A percentile compares a stretch with the other conserved stretches of the same genome.
These are phyloP conservation scores for Passer montanus DNA, from an alignment of 2,113 vertebrate species.

Conservation along the genomic window DNA sequence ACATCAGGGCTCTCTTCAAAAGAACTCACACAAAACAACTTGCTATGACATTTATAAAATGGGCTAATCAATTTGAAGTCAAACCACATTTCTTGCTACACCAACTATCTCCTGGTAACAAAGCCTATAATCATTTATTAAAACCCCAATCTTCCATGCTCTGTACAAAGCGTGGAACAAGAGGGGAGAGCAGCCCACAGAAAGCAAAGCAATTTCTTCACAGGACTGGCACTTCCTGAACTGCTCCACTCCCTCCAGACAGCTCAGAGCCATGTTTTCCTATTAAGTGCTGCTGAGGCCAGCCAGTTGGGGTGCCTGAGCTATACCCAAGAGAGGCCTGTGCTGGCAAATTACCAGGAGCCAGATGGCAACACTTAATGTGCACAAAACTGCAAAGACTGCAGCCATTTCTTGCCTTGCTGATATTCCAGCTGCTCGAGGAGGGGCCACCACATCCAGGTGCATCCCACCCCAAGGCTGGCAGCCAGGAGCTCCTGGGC, in stretches of 20 bases:
- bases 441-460: background rate
- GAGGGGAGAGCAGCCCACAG: background rate
- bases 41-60: slow-evolving; percentile 79
- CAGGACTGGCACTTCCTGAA: slow-evolving; percentile 47
- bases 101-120: slow-evolving; percentile 74
- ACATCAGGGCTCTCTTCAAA: slow-evolving; percentile 76
- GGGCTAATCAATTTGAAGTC: slow-evolving; percentile 79
- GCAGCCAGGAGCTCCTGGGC: background rate
- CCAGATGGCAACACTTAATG: slow-evolving; percentile 49
- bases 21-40: slow-evolving; percentile 71
- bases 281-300: background rate
- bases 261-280: slow-evolving; percentile 8
- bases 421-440: slow-evolving; percentile 39
- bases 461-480: background rate
- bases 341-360: slow-evolving; percentile 48
- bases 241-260: slow-evolving; percentile 8
- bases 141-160: slow-evolving; percentile 69
- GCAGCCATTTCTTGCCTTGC: slow-evolving; percentile 25
- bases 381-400: slow-evolving; percentile 15
- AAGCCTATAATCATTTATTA: slow-evolving; percentile 78
- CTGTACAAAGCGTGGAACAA: slow-evolving; percentile 44
- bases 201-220: slow-evolving; percentile 34
- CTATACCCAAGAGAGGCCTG: background rate
- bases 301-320: background rate
- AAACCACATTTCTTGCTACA: slow-evolving; percentile 75